Conservation (phyloP, 2,113 vertebrate genomes). For the Nerophis ophidion region DNA sequence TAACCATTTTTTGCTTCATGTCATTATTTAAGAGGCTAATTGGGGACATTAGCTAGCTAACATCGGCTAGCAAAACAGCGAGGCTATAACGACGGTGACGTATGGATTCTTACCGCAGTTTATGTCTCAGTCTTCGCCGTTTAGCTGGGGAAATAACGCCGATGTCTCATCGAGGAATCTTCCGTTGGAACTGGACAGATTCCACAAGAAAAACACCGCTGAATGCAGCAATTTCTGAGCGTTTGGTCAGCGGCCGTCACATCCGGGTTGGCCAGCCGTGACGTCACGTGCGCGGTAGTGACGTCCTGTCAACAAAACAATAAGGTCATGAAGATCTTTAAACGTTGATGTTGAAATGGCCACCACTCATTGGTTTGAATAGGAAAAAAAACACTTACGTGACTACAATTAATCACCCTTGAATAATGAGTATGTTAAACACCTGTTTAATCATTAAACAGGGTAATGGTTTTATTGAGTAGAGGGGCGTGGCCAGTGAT, state of each 20-base stretch:
- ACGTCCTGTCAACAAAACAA: too few species aligned
- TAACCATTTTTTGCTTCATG: too few species aligned
- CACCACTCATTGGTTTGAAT: too few species aligned
- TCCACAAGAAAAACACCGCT: not conserved
- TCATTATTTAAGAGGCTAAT: not conserved
- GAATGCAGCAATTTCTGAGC: not conserved
- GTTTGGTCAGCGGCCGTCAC: not conserved
- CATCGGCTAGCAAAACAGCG: not conserved
- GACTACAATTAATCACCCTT: too few species aligned
- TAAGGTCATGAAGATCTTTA: too few species aligned
- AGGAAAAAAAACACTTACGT: too few species aligned
- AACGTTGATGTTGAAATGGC: too few species aligned
- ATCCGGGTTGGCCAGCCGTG: not conserved
- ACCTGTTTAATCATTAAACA: too few species aligned
- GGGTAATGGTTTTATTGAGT: too few species aligned
- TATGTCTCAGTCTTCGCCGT: not conserved
- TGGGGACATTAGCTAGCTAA: not conserved
- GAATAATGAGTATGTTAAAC: too few species aligned
- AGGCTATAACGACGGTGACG: not conserved
- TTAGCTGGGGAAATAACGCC: not conserved
- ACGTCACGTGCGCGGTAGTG: not conserved
- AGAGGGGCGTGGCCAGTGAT: too few species aligned
- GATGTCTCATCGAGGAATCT: not conserved
- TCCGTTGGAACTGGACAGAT: not conserved
- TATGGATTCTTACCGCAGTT: conserved; percentile 5